A percentile compares a stretch with the other conserved stretches of the same genome.
phyloP scores from a whole-genome alignment of 2,113 vertebrate species.

The Barbus barbus region DNA sequence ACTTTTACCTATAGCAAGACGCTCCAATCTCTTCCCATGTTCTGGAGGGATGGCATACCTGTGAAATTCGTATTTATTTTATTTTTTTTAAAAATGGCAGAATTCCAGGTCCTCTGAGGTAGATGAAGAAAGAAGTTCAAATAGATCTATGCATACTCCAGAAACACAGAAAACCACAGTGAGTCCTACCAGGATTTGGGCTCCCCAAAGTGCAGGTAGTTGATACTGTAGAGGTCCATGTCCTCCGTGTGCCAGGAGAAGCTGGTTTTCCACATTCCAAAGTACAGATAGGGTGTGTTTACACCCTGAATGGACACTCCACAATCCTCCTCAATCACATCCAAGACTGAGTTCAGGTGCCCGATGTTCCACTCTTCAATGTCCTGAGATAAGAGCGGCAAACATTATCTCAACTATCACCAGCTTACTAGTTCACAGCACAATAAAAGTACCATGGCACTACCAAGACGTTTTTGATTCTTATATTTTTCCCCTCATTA shows the following conservation, averaged over 20 bases:
- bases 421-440: neutral
- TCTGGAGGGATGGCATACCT: slow-evolving; percentile 97
- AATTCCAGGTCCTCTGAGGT: neutral
- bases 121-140: neutral
- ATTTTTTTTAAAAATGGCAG: slow-evolving; percentile 42
- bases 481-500: neutral
- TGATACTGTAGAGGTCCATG: slow-evolving; percentile 99
- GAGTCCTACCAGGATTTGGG: slow-evolving; percentile 91
- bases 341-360: slow-evolving; percentile 91
- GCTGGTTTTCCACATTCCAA: slow-evolving; percentile 99
- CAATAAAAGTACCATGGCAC: neutral
- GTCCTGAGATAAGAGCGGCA: slow-evolving; percentile 68
- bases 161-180: neutral
- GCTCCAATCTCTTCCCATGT: slow-evolving; percentile 93
- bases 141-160: neutral
- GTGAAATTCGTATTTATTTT: slow-evolving; percentile 55
- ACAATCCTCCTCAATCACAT: slow-evolving; percentile 91
- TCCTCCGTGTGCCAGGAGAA: slow-evolving; percentile 98
- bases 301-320: slow-evolving; percentile 96
- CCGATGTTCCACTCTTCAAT: slow-evolving; percentile 94
- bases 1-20: slow-evolving; percentile 84
- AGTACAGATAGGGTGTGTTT: slow-evolving; percentile 96
- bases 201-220: slow-evolving; percentile 97
- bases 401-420: neutral
- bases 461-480: neutral